phyloP scores from a whole-genome alignment of 2,888 invertebrate species.

The Mechanitis mazaeus region DNA sequence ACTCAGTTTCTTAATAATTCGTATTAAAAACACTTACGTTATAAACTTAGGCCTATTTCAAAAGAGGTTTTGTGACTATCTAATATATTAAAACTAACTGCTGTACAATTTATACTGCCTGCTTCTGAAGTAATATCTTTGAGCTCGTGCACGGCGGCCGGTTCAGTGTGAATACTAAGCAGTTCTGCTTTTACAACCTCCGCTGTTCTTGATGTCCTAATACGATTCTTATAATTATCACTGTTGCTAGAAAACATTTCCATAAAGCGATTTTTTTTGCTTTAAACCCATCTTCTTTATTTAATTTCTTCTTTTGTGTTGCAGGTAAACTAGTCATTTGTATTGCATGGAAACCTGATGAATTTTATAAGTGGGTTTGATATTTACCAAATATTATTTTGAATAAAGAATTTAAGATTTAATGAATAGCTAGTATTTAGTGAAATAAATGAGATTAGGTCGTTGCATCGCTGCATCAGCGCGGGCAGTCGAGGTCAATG shows the following conservation, averaged over 20 bases:
- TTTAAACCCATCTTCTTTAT: not conserved
- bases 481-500: constrained; percentile 69
- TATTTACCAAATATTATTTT: not conserved
- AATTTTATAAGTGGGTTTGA: constrained; percentile 1
- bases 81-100: constrained; percentile 18
- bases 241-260: constrained; percentile 12
- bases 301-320: constrained; percentile 6
- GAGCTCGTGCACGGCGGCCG: constrained; percentile 35
- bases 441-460: constrained; percentile 41
- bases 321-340: constrained; percentile 11
- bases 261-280: not conserved
- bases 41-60: too few relatives aligned
- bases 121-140: constrained; percentile 39
- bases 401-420: too few relatives aligned
- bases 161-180: constrained; percentile 56
- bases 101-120: constrained; percentile 32
- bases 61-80: too few relatives aligned
- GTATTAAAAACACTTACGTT: too few relatives aligned
- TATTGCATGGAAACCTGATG: too few relatives aligned
- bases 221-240: constrained; percentile 22
- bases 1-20: too few relatives aligned
- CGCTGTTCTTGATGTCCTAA: constrained; percentile 26
- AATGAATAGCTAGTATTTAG: constrained; percentile 19
- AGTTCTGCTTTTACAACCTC: constrained; percentile 39
- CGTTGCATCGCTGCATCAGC: constrained; percentile 47